Percentiles rank a stretch among this genome's conserved stretches.
These are phyloP conservation scores for Diglossa cyanea DNA, from an alignment of 2,797 vertebrate genomes.

Conservation along the genomic window DNA sequence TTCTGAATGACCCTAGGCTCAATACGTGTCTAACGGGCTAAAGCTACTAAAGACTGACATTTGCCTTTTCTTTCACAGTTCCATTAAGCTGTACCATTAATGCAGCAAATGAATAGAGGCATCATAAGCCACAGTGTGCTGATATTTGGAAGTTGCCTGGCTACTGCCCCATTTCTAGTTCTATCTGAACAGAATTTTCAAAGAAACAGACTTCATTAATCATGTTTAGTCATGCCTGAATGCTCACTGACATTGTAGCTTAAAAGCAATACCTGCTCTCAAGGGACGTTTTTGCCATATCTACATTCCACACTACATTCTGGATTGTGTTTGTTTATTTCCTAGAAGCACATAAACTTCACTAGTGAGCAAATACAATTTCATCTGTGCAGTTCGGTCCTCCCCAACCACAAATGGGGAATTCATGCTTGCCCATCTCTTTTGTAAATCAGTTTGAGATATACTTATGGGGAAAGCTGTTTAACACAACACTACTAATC, in stretches of 20 bases:
- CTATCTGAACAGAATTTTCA: neutral
- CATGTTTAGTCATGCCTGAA: neutral
- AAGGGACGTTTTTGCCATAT: neutral
- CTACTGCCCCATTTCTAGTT: neutral
- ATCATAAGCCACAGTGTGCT: neutral
- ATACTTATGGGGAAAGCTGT: neutral
- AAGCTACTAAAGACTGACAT: neutral
- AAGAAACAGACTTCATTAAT: constrained; percentile 17
- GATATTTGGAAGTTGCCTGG: neutral
- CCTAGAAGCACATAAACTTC: neutral
- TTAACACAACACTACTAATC: neutral
- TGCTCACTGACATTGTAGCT: neutral
- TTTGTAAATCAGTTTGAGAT: neutral
- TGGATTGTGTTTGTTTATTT: neutral
- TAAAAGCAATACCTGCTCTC: constrained; percentile 17
- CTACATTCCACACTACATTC: neutral
- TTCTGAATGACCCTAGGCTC: neutral
- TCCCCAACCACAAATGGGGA: neutral
- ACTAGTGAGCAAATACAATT: neutral
- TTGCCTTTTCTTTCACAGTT: neutral
- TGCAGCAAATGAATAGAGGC: neutral
- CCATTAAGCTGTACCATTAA: neutral
- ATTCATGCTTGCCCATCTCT: neutral
- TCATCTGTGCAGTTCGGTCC: neutral
- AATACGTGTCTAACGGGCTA: neutral